Evolutionary conservation across 1,140 invertebrate genomes (phyloP).

Genomic region (Drosophila nikananu): DNA sequence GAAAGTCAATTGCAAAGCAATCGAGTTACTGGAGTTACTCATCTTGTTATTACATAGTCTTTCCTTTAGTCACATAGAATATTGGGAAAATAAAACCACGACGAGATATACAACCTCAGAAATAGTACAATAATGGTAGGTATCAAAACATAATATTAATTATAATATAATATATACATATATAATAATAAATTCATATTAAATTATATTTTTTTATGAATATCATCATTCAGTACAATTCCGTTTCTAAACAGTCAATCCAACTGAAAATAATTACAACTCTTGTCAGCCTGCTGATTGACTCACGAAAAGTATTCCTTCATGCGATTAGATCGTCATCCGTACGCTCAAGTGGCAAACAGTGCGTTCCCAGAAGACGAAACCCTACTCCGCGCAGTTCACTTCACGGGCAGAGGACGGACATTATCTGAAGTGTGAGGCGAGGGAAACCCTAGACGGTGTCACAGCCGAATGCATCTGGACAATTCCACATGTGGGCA

Average conservation of each 20-base stretch:
- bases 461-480: constrained; percentile 55
- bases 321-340: constrained; percentile 19
- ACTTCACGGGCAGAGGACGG: constrained; percentile 14
- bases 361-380: constrained; percentile 28
- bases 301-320: constrained; percentile 6
- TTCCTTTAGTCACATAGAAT: no score
- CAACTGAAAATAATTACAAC: constrained; percentile 10
- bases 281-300: background rate
- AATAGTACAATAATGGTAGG: background rate
- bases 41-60: background rate
- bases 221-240: background rate
- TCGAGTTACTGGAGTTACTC: background rate
- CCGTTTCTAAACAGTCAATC: background rate
- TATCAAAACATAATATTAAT: no score
- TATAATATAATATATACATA: no score
- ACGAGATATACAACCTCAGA: background rate
- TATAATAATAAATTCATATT: no score
- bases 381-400: constrained; percentile 9
- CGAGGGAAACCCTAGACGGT: constrained; percentile 36
- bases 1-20: no score
- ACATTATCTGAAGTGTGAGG: constrained; percentile 25
- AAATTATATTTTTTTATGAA: background rate
- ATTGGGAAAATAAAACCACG: background rate
- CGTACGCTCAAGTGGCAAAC: constrained; percentile 3
- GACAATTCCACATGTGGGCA: constrained; percentile 41